phyloP scores from a whole-genome alignment of 2,797 vertebrate genomes.

The Discoglossus pictus region DNA sequence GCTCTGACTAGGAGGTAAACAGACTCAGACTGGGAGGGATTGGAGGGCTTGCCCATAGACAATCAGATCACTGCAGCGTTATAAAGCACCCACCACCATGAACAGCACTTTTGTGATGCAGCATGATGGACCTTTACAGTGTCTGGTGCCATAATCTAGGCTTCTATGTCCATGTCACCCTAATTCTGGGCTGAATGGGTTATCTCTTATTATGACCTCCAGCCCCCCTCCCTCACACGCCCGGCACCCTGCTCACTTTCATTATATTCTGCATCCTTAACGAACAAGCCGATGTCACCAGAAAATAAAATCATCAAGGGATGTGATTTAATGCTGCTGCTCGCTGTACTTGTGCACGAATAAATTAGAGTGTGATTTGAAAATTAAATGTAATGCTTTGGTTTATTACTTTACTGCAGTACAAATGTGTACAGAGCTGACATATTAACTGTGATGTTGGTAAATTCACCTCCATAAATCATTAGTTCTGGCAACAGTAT shows the following conservation, averaged over 20 bases:
- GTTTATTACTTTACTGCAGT: conserved; percentile 17
- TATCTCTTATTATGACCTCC: no score
- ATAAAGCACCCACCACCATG: no score
- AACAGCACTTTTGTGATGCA: no score
- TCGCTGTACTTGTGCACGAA: conserved; percentile 2
- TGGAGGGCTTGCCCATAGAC: no score
- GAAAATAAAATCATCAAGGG: conserved; percentile 9
- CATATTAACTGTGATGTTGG: conserved; percentile 19
- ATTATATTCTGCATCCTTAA: conserved; percentile 3
- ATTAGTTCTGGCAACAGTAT: background rate
- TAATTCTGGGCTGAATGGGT: no score
- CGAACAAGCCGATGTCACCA: conserved; percentile 10
- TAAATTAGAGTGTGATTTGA: conserved; percentile 24
- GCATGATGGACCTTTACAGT: no score
- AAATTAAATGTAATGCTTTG: conserved; percentile 31
- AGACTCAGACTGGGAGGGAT: conserved; percentile 3
- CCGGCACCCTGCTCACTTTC: background rate
- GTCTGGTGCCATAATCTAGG: no score
- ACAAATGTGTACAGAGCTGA: conserved; percentile 4
- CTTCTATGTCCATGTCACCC: no score
- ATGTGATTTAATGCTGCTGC: background rate
- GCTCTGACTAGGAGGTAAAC: background rate
- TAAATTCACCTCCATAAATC: conserved; percentile 6
- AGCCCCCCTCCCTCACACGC: no score
- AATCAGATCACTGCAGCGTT: no score